Evolutionary conservation across 2,113 vertebrate genomes (phyloP).

Genomic region (Cariama cristata): DNA sequence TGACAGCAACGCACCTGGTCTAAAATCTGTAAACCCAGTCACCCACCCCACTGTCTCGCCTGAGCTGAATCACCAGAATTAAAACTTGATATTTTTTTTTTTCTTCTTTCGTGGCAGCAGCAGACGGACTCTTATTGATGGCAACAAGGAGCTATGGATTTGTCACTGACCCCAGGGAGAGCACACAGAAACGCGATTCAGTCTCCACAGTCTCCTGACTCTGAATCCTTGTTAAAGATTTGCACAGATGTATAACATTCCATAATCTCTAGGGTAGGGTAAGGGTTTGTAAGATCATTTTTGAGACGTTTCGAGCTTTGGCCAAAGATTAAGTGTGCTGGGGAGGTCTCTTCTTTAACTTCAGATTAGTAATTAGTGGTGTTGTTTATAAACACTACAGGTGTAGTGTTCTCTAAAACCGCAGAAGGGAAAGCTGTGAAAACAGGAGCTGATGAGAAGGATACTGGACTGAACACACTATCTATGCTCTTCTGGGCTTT

Average conservation of each 20-base stretch:
- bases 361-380: not conserved
- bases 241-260: not conserved
- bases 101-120: not conserved
- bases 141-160: conserved; percentile 19
- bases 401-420: not conserved
- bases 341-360: not conserved
- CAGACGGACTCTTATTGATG: not conserved
- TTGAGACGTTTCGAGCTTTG: not conserved
- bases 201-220: not conserved
- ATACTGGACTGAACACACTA: not conserved
- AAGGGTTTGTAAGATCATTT: not conserved
- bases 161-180: conserved; percentile 14
- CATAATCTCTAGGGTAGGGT: not conserved
- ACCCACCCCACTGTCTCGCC: not conserved
- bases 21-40: not conserved
- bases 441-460: not conserved
- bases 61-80: conserved; percentile 9
- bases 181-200: conserved; percentile 6
- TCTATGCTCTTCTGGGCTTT: not conserved
- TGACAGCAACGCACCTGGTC: conserved; percentile 26
- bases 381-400: not conserved
- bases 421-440: not conserved
- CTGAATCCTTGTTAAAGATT: conserved; percentile 10
- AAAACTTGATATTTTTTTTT: not conserved
- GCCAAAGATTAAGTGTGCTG: not conserved